A percentile compares a stretch with the other conserved stretches of the same genome.
Conservation (phyloP, 2,888 invertebrate species). For the Ochlodes sylvanus region DNA sequence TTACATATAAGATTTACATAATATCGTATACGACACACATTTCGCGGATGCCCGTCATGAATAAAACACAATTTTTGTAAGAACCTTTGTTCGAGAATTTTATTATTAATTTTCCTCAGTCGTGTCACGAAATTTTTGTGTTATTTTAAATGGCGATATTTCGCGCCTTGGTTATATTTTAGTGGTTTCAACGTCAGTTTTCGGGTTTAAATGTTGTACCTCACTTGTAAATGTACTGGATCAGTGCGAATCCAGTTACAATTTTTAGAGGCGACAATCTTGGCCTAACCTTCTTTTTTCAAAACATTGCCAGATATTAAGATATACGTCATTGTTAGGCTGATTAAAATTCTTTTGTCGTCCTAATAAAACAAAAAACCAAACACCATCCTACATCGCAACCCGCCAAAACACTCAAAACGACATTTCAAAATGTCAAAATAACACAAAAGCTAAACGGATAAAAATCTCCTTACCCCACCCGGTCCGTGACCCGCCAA, state of each 20-base stretch:
- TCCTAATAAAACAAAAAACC: too few relatives aligned
- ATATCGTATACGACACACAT: slow-evolving; percentile 51
- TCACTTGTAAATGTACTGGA: too few relatives aligned
- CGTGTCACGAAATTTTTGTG: slow-evolving; percentile 23
- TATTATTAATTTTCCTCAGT: slow-evolving; percentile 50
- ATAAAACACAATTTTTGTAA: slow-evolving; percentile 51
- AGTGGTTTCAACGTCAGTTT: too few relatives aligned
- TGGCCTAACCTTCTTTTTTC: too few relatives aligned
- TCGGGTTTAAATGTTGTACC: too few relatives aligned
- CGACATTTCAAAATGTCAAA: slow-evolving; percentile 23
- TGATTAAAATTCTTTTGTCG: too few relatives aligned
- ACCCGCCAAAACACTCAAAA: slow-evolving; percentile 7
- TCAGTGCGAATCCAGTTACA: too few relatives aligned
- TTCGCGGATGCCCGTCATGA: slow-evolving; percentile 48
- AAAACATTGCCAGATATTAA: too few relatives aligned
- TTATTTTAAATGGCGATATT: slow-evolving; percentile 9
- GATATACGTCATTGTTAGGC: too few relatives aligned
- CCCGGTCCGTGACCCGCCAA: slow-evolving; percentile 29
- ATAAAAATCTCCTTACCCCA: slow-evolving; percentile 5
- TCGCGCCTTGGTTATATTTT: too few relatives aligned
- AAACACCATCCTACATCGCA: neutral
- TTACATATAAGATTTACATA: slow-evolving; percentile 52
- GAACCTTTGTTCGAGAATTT: slow-evolving; percentile 49
- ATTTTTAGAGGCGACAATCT: too few relatives aligned
- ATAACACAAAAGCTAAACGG: neutral